These are phyloP conservation scores for Girardia tigrina DNA, from an alignment of 2,888 invertebrate genomes.

Conservation along the genomic window DNA sequence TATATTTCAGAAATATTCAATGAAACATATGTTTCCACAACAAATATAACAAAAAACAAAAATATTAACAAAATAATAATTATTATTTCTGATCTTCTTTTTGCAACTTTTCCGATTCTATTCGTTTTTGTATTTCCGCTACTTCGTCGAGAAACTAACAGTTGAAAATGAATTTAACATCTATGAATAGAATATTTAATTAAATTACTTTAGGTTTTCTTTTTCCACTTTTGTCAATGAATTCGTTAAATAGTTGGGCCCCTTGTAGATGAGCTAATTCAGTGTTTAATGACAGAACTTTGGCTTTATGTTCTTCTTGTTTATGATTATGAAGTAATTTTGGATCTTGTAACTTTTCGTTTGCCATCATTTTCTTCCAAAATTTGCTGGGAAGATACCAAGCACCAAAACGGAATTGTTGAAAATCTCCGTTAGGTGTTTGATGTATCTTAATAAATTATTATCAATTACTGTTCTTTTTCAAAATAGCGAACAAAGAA, in stretches of 20 bases:
- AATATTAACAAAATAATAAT: too few relatives aligned
- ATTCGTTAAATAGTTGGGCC: neutral
- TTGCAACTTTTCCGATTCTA: neutral
- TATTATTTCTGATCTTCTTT: too few relatives aligned
- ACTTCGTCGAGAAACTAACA: neutral
- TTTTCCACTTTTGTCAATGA: neutral
- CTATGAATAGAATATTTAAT: neutral
- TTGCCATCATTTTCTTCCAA: constrained; percentile 44
- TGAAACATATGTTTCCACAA: too few relatives aligned
- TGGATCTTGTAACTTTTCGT: constrained; percentile 46
- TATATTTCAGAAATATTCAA: too few relatives aligned
- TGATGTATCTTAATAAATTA: neutral
- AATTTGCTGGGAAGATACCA: constrained; percentile 48
- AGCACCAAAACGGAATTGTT: constrained; percentile 46
- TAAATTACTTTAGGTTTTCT: neutral
- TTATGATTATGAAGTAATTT: constrained; percentile 37
- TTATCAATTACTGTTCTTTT: constrained; percentile 29
- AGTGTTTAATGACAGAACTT: neutral
- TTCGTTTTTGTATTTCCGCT: neutral
- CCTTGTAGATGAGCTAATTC: neutral
- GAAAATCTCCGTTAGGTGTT: neutral
- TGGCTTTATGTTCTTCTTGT: neutral
- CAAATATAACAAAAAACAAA: too few relatives aligned
- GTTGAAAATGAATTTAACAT: neutral
- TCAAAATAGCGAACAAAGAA: too few relatives aligned